These are phyloP conservation scores for Sinopyrophorus schimmeli DNA, from an alignment of 2,888 invertebrate species.

Conservation along the genomic window DNA sequence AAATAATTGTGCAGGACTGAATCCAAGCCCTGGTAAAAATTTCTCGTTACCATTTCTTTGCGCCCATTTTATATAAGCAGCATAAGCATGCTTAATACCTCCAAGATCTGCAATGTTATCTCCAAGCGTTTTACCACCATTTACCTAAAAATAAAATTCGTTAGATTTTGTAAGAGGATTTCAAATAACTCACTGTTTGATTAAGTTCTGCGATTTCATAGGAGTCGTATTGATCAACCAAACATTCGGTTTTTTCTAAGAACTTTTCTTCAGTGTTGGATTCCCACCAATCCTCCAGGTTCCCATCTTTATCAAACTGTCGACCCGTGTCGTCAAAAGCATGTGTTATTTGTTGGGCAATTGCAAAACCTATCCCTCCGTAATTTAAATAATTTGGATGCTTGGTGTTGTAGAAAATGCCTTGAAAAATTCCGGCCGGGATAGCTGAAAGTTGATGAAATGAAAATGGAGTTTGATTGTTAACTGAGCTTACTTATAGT, in stretches of 20 bases:
- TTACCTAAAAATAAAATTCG: conserved; percentile 63
- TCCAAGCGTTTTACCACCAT: conserved; percentile 89
- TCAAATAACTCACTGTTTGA: conserved; percentile 60
- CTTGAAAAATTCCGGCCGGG: conserved; percentile 86
- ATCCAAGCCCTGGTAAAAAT: conserved; percentile 68
- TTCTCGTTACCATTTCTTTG: conserved; percentile 64
- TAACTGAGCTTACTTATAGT: conserved; percentile 53
- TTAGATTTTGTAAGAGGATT: not conserved
- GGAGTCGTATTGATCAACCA: conserved; percentile 87
- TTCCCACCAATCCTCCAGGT: conserved; percentile 60
- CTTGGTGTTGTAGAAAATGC: conserved; percentile 79
- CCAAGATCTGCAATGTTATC: conserved; percentile 96
- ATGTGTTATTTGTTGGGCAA: conserved; percentile 85
- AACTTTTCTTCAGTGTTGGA: conserved; percentile 81
- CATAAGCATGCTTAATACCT: conserved; percentile 87
- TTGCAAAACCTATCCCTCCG: conserved; percentile 81
- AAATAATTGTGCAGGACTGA: conserved; percentile 72
- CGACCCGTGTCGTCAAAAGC: conserved; percentile 64
- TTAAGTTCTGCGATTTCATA: conserved; percentile 72
- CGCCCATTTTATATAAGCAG: conserved; percentile 78
- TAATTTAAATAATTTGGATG: conserved; percentile 86
- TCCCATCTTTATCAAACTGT: conserved; percentile 23
- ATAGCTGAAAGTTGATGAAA: conserved; percentile 76
- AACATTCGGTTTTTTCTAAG: conserved; percentile 77
- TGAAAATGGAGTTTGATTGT: not conserved